Evolutionary conservation across 2,888 invertebrate genomes (phyloP).

Genomic region (Campoplex capitator): DNA sequence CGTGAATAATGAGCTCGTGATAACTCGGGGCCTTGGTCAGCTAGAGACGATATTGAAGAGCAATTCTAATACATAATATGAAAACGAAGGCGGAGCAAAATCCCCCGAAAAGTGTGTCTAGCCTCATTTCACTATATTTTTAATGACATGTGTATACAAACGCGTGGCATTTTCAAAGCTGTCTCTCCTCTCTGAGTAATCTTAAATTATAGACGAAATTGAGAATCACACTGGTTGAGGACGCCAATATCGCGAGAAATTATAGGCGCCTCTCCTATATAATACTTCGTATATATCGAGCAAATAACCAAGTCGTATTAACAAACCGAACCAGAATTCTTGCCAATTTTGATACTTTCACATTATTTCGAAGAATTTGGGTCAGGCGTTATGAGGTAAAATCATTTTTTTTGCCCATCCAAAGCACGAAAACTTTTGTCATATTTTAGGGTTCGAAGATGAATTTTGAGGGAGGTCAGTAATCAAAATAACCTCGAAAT

Average conservation of each 20-base stretch:
- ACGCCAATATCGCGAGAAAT: conserved; percentile 25
- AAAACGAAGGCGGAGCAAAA: conserved; percentile 33
- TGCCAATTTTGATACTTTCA: neutral
- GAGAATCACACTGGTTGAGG: neutral
- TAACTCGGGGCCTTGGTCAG: conserved; percentile 17
- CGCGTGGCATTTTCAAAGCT: conserved; percentile 10
- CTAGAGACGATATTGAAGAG: conserved; percentile 54
- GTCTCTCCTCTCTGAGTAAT: conserved; percentile 25
- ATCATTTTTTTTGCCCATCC: neutral
- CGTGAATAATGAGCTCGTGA: neutral
- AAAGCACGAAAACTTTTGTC: neutral
- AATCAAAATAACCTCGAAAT: neutral
- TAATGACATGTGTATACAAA: conserved; percentile 28
- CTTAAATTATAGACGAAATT: conserved; percentile 35
- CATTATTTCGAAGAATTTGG: neutral
- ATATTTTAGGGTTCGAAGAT: neutral
- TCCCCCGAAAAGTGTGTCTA: conserved; percentile 46
- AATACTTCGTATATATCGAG: neutral
- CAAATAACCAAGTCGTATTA: neutral
- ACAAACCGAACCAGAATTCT: neutral
- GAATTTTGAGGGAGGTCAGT: neutral
- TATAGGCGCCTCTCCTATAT: neutral
- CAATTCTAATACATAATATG: conserved; percentile 32
- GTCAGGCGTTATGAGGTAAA: neutral
- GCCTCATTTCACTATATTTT: conserved; percentile 37